Evolutionary conservation across 2,113 vertebrate genomes (phyloP).

Genomic region (Pterocles gutturalis): DNA sequence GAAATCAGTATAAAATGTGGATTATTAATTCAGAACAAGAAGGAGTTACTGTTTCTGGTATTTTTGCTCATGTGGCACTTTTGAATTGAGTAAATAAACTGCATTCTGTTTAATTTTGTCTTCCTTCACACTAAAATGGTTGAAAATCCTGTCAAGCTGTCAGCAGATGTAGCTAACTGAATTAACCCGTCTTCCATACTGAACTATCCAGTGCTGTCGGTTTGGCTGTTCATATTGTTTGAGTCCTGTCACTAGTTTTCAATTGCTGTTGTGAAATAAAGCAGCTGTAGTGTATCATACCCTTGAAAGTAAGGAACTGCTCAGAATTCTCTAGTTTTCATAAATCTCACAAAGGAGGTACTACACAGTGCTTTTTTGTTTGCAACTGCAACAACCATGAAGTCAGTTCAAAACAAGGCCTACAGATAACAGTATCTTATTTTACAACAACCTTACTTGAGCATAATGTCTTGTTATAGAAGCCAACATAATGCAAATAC

Average conservation of each 20-base stretch:
- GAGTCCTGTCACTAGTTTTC: not conserved
- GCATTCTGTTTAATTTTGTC: not conserved
- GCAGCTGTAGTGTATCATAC: not conserved
- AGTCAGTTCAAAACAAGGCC: not conserved
- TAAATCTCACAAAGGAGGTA: not conserved
- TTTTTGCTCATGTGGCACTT: not conserved
- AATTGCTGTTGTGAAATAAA: not conserved
- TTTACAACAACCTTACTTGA: not conserved
- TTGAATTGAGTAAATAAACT: not conserved
- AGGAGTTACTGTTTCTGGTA: not conserved
- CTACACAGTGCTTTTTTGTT: not conserved
- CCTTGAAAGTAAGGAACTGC: not conserved
- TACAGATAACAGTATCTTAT: not conserved
- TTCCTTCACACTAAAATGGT: fast-evolving
- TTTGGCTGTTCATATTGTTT: not conserved
- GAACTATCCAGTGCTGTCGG: not conserved
- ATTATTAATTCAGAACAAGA: not conserved
- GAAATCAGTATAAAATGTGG: not conserved
- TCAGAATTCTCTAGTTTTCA: not conserved
- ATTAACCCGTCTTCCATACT: not conserved
- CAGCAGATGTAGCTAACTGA: not conserved
- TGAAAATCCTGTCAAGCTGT: not conserved
- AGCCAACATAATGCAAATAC: not conserved
- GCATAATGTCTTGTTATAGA: not conserved
- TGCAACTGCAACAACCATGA: fast-evolving